phyloP scores from a whole-genome alignment of 2,888 invertebrate genomes.

The Eristalis pertinax region DNA sequence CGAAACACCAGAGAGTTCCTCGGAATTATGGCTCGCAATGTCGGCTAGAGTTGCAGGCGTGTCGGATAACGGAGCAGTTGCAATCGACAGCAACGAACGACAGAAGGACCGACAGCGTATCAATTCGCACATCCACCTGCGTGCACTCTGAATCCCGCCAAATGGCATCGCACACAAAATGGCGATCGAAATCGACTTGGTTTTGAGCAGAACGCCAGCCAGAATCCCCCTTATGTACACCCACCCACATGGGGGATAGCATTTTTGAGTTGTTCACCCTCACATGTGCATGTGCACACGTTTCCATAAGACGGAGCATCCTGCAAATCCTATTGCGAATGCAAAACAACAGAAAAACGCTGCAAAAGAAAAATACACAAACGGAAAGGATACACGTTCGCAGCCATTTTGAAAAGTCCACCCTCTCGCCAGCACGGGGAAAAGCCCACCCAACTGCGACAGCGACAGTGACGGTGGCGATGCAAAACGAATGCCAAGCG shows the following conservation, averaged over 20 bases:
- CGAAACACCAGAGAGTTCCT: slow-evolving; percentile 25
- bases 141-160: not conserved
- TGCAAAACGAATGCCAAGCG: not conserved
- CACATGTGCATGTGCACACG: slow-evolving; percentile 66
- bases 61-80: slow-evolving; percentile 32
- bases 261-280: slow-evolving; percentile 32
- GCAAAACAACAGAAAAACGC: slow-evolving; percentile 53
- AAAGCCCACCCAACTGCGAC: slow-evolving; percentile 36
- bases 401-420: slow-evolving; percentile 70
- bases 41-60: slow-evolving; percentile 39
- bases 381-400: slow-evolving; percentile 45
- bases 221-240: slow-evolving; percentile 1
- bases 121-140: not conserved
- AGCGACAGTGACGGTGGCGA: not conserved
- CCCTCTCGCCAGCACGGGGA: slow-evolving; percentile 40
- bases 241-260: not conserved
- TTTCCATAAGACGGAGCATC: slow-evolving; percentile 52
- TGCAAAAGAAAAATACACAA: slow-evolving; percentile 15
- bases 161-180: slow-evolving; percentile 41
- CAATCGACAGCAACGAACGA: not conserved
- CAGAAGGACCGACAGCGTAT: not conserved
- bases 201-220: not conserved
- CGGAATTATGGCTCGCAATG: slow-evolving; percentile 49
- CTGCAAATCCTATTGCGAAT: slow-evolving; percentile 61
- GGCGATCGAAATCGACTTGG: slow-evolving; percentile 42